Base-by-base conservation (phyloP, 2,797 vertebrate genomes). In the Picus viridis region DNA sequence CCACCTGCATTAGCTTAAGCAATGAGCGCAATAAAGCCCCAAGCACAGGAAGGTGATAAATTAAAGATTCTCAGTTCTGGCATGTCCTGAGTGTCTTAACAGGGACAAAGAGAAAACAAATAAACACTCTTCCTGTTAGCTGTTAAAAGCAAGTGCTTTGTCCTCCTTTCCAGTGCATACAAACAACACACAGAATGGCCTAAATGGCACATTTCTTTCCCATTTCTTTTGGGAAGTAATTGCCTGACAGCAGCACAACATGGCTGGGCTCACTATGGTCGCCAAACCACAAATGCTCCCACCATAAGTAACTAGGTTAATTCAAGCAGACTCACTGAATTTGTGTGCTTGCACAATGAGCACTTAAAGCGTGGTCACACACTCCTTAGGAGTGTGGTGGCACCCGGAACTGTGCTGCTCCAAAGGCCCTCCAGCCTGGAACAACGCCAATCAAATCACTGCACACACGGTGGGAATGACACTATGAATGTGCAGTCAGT, bases 1-100 rank as follows among this genome's bases (percentile, higher is more conserved):
- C 73, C 86, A 94, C 76, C 92, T 90, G 89, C 89, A 92, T 96
- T 94, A 86, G 83, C 92, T 93, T 87, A 93, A 94, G 67, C 77
- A 92, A 59, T 53, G 71, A 92, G 23, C 47, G 68, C 58, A 94
- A 92, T 86, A 93, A 89, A 92, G 74, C 74, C 69, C 74, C 39
- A 75, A 83, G 82, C 79, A 79, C 65, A 91, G 32, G 68, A 92
- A 89, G 61, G 90, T 92, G 85, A 96, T 95, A 95, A 96, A 95
- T 96, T 96, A 91, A 96, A 95, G 58, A 62, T 95, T 93, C 86
- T 91, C 70, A 85, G 84, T 65, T 81, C 63, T 89, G 91, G 90
- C 76, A 90, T 54, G 57, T 81, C 89, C 90, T 93, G 68, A 92
- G 80, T 75, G 85, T 87, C 92, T 95, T 93, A 91, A 93, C 24